These are phyloP conservation scores for Stenchaetothrips biformis DNA, from an alignment of 2,888 invertebrate species.

Conservation along the genomic window DNA sequence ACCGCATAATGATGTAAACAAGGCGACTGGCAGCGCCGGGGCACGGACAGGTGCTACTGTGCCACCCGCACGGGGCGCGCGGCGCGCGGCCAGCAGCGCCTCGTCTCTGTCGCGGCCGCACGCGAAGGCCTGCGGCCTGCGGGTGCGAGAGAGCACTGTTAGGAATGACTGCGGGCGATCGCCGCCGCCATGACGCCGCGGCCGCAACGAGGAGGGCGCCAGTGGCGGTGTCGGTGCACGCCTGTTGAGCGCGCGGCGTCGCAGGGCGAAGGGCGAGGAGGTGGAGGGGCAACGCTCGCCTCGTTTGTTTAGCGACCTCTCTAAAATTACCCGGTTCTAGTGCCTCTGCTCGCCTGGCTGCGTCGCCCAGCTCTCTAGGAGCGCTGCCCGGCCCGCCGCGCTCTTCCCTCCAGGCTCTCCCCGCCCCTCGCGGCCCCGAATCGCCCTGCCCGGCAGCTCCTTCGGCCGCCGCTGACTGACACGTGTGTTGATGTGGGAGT, in stretches of 20 bases:
- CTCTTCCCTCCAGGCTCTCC: not conserved
- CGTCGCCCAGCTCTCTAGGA: not conserved
- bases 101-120: too few relatives aligned
- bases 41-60: not conserved
- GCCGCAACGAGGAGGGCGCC: too few relatives aligned
- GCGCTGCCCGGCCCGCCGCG: not conserved
- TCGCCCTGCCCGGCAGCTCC: too few relatives aligned
- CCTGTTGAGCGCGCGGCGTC: not conserved
- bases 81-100: too few relatives aligned
- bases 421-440: not conserved
- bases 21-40: not conserved
- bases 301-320: too few relatives aligned
- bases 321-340: too few relatives aligned
- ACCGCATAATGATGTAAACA: slow-evolving; percentile 25
- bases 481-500: slow-evolving; percentile 22
- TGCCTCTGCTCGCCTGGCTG: not conserved
- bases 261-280: not conserved
- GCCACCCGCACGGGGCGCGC: too few relatives aligned
- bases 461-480: not conserved
- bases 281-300: not conserved
- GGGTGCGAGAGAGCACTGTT: too few relatives aligned
- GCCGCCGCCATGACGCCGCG: too few relatives aligned
- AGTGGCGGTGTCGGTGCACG: not conserved
- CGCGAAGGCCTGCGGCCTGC: too few relatives aligned
- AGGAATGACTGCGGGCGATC: too few relatives aligned